These are phyloP conservation scores for Baryphthengus martii DNA, from an alignment of 2,113 vertebrate genomes.

Conservation along the genomic window DNA sequence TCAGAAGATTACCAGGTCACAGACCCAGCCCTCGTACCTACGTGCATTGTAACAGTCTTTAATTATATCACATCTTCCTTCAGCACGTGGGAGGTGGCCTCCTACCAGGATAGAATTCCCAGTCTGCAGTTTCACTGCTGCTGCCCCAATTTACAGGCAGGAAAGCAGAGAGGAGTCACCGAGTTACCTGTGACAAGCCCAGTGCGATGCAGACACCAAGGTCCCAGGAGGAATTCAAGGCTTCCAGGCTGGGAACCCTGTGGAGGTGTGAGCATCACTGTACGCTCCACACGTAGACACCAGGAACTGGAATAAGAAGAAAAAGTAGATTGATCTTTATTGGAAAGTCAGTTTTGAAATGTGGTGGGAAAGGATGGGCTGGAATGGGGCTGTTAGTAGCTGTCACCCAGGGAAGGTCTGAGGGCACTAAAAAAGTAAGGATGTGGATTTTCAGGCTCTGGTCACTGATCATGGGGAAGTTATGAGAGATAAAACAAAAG, in stretches of 20 bases:
- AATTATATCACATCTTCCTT: neutral
- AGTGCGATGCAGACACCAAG: rapidly evolving
- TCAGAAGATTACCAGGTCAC: neutral
- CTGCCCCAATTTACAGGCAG: neutral
- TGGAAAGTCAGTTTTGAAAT: neutral
- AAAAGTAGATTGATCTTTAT: neutral
- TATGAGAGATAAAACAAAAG: neutral
- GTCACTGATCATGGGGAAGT: neutral
- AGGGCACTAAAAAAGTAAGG: neutral
- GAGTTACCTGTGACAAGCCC: neutral
- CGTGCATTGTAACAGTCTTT: neutral
- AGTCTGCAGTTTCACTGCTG: neutral
- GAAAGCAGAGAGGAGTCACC: neutral
- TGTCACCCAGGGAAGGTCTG: neutral
- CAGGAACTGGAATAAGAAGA: neutral
- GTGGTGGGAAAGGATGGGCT: neutral
- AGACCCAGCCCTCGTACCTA: rapidly evolving
- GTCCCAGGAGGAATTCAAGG: neutral
- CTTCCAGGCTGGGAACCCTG: neutral
- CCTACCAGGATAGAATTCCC: neutral
- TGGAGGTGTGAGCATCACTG: neutral
- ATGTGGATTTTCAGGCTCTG: neutral
- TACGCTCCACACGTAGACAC: neutral
- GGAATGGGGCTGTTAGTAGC: rapidly evolving
- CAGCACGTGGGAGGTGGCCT: neutral